Percentiles rank a stretch among this genome's conserved stretches.
Conservation (phyloP, 2,113 vertebrate genomes). For the Spea bombifrons region DNA sequence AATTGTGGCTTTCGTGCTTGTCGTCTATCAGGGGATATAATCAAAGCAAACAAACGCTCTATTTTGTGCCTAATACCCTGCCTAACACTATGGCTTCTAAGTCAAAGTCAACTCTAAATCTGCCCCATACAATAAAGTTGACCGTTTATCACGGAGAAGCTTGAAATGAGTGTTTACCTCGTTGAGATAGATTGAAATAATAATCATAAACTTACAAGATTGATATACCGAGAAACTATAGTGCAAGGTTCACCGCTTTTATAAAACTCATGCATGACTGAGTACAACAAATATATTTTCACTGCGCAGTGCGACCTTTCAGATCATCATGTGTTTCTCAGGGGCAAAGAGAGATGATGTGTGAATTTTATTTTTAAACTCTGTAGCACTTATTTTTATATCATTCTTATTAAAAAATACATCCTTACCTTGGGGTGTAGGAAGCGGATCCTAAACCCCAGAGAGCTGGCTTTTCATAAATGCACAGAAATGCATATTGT, state of each 20-base stretch:
- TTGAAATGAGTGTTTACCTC: neutral
- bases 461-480: neutral
- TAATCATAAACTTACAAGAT: conserved; percentile 6
- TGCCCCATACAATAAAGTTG: neutral
- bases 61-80: conserved; percentile 1
- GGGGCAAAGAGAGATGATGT: neutral
- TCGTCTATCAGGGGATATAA: no score
- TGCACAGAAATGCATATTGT: neutral
- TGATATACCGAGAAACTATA: neutral
- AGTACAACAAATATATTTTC: neutral
- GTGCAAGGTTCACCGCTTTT: neutral
- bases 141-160: conserved; percentile 8
- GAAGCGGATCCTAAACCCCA: neutral
- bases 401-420: neutral
- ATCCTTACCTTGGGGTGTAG: neutral
- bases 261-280: neutral
- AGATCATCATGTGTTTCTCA: neutral
- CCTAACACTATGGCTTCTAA: neutral
- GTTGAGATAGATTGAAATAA: neutral
- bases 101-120: neutral
- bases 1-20: no score
- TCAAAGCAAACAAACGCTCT: no score
- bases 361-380: neutral
- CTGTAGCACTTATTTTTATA: neutral
- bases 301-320: neutral